A percentile compares a stretch with the other conserved stretches of the same genome.
These are phyloP conservation scores for Pachymerium ferrugineum DNA, from an alignment of 2,888 invertebrate species.

Conservation along the genomic window DNA sequence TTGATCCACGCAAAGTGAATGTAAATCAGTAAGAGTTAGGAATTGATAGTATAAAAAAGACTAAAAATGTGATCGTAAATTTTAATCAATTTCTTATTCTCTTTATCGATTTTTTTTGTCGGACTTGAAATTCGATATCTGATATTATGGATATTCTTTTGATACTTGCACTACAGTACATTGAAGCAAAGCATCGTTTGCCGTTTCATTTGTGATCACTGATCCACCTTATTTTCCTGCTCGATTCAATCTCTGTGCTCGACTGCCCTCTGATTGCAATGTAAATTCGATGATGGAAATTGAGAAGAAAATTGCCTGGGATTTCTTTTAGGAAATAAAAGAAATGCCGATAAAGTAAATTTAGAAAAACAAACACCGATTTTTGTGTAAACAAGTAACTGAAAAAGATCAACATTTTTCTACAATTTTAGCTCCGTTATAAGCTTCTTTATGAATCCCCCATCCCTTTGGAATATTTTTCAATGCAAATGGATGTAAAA, in stretches of 20 bases:
- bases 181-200: not conserved
- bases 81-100: no score
- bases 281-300: conserved; percentile 24
- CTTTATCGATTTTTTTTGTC: no score
- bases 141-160: no score
- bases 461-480: not conserved
- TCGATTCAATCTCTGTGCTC: conserved; percentile 22
- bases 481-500: not conserved
- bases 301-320: conserved; percentile 11
- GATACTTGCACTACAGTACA: not conserved
- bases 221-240: conserved; percentile 22
- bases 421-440: no score
- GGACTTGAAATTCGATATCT: no score
- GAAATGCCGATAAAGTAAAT: not conserved
- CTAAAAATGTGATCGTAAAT: no score
- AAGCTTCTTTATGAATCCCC: no score
- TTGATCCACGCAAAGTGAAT: no score
- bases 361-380: not conserved
- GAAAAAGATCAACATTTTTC: no score
- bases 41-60: no score
- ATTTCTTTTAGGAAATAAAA: not conserved
- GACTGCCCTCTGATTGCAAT: conserved; percentile 19
- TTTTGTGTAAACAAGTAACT: no score
- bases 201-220: conserved; percentile 20
- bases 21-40: no score